Conservation (phyloP, 2,888 invertebrate genomes). For the Apeira syringaria region DNA sequence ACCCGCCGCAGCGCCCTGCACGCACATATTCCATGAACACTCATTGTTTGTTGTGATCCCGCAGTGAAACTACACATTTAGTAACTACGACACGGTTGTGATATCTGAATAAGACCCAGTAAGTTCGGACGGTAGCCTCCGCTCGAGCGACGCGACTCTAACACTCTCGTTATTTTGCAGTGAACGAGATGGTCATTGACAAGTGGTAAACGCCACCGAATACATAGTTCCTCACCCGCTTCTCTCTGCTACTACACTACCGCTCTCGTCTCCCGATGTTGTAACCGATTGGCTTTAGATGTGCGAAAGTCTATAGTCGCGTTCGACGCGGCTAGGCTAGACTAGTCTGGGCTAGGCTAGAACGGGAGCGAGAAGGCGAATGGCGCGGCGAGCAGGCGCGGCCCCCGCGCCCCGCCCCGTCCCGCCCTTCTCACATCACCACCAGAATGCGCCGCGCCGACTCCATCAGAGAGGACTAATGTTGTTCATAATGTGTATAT, state of each 20-base stretch:
- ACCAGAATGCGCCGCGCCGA: conserved; percentile 24
- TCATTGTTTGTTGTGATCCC: conserved; percentile 83
- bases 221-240: conserved; percentile 78
- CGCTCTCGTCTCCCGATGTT: conserved; percentile 69
- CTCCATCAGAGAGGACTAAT: conserved; percentile 66
- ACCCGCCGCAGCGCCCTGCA: conserved; percentile 70
- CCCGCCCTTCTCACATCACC: conserved; percentile 28
- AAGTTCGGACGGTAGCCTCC: conserved; percentile 70
- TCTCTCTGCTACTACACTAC: conserved; percentile 73
- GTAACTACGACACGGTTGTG: conserved; percentile 78
- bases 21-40: conserved; percentile 82
- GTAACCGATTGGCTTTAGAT: conserved; percentile 60
- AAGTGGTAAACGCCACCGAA: conserved; percentile 86
- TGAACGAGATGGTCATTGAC: conserved; percentile 88
- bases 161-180: conserved; percentile 85
- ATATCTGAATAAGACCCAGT: conserved; percentile 72
- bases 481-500: conserved; percentile 83
- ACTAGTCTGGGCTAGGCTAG: too few species aligned
- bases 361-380: conserved; percentile 36
- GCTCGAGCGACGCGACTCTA: conserved; percentile 65
- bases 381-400: too few species aligned
- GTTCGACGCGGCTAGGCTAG: conserved; percentile 20
- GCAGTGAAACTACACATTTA: conserved; percentile 80
- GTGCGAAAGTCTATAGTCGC: conserved; percentile 43
- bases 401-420: conserved; percentile 37